Evolutionary conservation across 92 coral and sea anemone species (phyloP), one percentile per base, ranked within the genome.

Genomic region (Epizoanthus illoricatus): DNA sequence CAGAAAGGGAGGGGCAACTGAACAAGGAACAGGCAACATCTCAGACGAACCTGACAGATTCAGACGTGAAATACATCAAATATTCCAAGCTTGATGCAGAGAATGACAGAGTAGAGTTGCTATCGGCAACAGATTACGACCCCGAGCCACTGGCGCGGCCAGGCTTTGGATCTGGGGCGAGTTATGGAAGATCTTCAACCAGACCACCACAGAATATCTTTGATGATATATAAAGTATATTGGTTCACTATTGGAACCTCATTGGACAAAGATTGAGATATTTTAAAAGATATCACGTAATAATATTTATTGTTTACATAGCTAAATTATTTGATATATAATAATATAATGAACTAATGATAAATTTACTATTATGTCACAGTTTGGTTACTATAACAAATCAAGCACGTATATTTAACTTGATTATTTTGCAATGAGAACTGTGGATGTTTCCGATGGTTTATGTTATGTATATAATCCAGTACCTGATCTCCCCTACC

Each of bases 121-220:
- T 96, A 41, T 89, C 98, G 10, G 98, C 93, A 12, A 75, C 92
- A 5, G 99, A 97, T 45, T 92, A 97, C 75, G 92, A 94, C 73
- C 84, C 90, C 16, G 80, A 90, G 43, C 86, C 90, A 65, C 78
- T 75, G 39, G 42, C 85, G 41, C 86, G 92, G 45, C 81, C 90
- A 24, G 89, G 84, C 52, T 84, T 79, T 75, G 86, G 85, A 40
- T 79, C 73, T 33, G 80, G 83, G 28, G 62, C 92, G 15, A 90
- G 96, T 54, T 91, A 73, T 74, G 88, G 93, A 7, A 75, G 91
- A 79, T 89, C 96, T 17, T 81, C 92, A 15, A 79, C 88, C 8
- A 84, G 90, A 86, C 94, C 92, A 70, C 99, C 99, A 4, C 94
- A 93, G 84, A 97, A 97, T 81, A 86, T 97, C 47, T 97, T 97